Conservation (phyloP, 2,113 vertebrate genomes). For the Microtus oregoni region DNA sequence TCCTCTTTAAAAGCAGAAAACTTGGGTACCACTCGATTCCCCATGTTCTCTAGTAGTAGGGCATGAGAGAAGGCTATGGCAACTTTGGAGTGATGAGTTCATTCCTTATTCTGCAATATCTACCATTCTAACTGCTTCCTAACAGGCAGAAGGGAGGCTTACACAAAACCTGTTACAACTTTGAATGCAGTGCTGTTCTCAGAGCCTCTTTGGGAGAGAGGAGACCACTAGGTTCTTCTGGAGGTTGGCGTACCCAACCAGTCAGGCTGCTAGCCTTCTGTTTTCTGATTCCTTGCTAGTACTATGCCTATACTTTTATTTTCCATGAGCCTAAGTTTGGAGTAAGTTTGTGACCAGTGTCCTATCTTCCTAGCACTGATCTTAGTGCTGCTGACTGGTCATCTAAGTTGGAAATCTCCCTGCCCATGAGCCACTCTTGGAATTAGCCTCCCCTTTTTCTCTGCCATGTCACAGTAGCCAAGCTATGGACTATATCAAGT, state of each 20-base stretch:
- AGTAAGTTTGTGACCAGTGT: background rate
- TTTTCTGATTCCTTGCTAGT: background rate
- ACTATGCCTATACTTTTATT: background rate
- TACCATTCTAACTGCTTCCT: background rate
- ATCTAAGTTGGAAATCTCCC: constrained; percentile 8
- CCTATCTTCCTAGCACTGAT: constrained; percentile 13
- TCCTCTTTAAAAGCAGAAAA: background rate
- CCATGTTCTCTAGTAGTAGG: background rate
- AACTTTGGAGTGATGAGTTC: background rate
- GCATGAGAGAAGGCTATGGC: background rate
- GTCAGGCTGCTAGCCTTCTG: background rate
- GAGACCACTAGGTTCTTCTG: background rate
- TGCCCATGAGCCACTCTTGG: constrained; percentile 45
- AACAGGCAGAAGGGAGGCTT: background rate
- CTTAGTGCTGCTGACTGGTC: background rate
- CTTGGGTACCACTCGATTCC: background rate
- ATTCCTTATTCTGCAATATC: background rate
- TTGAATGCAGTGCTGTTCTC: background rate
- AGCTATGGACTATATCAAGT: background rate
- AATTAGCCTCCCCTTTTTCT: background rate
- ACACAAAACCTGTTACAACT: background rate
- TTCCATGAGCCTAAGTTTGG: background rate
- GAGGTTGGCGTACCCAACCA: background rate
- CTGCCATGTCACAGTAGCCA: background rate
- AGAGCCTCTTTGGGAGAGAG: background rate